These are phyloP conservation scores for Drosophila repleta DNA, from an alignment of 1,140 invertebrate genomes.

Conservation along the genomic window DNA sequence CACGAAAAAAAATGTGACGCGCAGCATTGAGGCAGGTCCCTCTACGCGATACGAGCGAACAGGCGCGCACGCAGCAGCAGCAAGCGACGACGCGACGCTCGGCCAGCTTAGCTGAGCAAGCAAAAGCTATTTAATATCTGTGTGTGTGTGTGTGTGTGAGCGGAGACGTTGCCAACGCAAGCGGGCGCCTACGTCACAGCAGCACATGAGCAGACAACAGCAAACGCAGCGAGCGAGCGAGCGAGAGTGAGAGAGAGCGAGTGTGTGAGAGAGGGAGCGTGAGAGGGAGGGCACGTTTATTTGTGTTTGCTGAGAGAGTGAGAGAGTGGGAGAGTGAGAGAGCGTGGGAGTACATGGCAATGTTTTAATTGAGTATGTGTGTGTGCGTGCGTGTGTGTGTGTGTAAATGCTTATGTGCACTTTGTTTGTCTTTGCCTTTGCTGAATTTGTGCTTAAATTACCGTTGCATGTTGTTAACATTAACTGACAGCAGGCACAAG, in stretches of 20 bases:
- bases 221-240: constrained; percentile 17
- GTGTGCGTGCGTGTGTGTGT: neutral
- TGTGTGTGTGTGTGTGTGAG: constrained; percentile 19
- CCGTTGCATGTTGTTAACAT: constrained; percentile 43
- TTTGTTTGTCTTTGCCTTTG: constrained; percentile 34
- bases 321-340: constrained; percentile 40
- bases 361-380: constrained; percentile 9
- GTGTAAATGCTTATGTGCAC: constrained; percentile 1
- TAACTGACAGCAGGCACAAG: constrained; percentile 50
- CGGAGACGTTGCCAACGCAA: constrained; percentile 23
- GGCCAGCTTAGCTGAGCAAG: constrained; percentile 33
- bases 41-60: constrained; percentile 77
- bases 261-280: neutral
- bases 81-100: constrained; percentile 28
- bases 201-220: constrained; percentile 31
- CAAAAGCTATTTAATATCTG: constrained; percentile 34
- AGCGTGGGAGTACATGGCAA: constrained; percentile 45
- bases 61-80: constrained; percentile 66
- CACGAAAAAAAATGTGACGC: constrained; percentile 56
- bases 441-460: constrained; percentile 40
- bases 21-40: constrained; percentile 83
- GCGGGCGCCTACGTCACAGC: constrained; percentile 55
- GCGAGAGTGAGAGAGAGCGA: constrained; percentile 24
- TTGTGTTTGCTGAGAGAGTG: constrained; percentile 14
- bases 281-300: neutral